Percentiles rank a stretch among this genome's conserved stretches.
phyloP scores from a whole-genome alignment of 1,140 invertebrate genomes.

The Drosophila repletoides region DNA sequence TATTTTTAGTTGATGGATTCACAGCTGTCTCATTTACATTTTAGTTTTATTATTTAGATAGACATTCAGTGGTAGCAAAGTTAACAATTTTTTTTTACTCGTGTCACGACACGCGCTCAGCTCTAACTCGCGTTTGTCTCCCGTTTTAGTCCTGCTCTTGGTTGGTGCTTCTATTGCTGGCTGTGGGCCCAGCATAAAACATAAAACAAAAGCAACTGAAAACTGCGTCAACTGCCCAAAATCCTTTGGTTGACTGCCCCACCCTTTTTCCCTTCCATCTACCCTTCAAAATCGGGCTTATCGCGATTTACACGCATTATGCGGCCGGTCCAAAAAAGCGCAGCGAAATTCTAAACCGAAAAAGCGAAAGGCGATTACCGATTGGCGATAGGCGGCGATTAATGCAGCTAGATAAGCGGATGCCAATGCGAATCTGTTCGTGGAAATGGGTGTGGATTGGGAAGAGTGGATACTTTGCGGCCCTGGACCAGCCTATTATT shows the following conservation, averaged over 20 bases:
- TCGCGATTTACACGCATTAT: slow-evolving; percentile 77
- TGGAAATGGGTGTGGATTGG: neutral
- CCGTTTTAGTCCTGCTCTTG: neutral
- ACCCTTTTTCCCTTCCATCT: no score
- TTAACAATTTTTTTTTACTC: no score
- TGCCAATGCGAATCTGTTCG: slow-evolving; percentile 6
- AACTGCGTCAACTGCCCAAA: slow-evolving; percentile 50
- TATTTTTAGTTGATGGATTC: no score
- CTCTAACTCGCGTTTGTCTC: no score
- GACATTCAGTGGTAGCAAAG: no score
- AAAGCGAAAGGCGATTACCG: slow-evolving; percentile 18
- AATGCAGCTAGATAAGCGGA: slow-evolving; percentile 63
- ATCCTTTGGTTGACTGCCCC: slow-evolving; percentile 55
- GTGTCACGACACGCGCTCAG: no score
- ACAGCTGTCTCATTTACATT: no score
- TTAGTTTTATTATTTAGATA: no score
- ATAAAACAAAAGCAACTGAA: slow-evolving; percentile 46
- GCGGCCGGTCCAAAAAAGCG: slow-evolving; percentile 60
- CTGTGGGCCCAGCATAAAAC: slow-evolving; percentile 59
- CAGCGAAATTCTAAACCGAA: slow-evolving; percentile 74
- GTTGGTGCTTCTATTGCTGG: no score
- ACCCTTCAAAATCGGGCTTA: slow-evolving; percentile 65
- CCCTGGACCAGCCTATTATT: neutral
- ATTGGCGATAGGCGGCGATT: slow-evolving; percentile 40
- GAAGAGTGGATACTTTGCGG: neutral